Base-by-base conservation (phyloP, 64 coral and sea anemone genomes). In the Astreopora myriophthalma region DNA sequence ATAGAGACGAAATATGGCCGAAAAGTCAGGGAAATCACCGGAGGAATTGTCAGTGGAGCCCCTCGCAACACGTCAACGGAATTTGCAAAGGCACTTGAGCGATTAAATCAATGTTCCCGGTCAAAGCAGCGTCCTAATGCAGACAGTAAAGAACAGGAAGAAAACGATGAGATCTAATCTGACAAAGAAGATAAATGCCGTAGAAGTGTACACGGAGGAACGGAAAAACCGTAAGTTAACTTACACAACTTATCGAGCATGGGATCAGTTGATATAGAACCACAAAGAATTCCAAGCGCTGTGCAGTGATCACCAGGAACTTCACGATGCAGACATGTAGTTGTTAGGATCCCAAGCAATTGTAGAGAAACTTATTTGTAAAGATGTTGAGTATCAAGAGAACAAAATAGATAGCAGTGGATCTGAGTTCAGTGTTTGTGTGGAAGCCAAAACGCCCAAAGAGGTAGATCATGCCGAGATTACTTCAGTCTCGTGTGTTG, bases 191-290 rank as follows among this genome's bases (percentile, higher is more conserved):
- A n/a, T n/a, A n/a, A n/a, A n/a, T n/a, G n/a, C n/a, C n/a, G n/a
- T n/a, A n/a, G n/a, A n/a, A n/a, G 37, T 35, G 3, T 66, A 65
- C 0, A 2, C n/a, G 7, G 40, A 34, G 14, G 32, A 23, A 40
- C 34, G 32, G 22, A 85, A 85, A 38, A 23, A 38, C 24, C 80
- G 32, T 66, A 61, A 63, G 58, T 81, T 81, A 20, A 81, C 60
- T 33, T 72, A 34, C 32, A 13, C 79, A 65, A 34, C 79, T 84
- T 8, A 84, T 63, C n/a, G 62, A 84, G 0, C 22, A 36, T 84
- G 52, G 79, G 34, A 84, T 84, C 55, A 64, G 16, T 63, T 84
- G 22, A 64, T 63, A 32, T 51, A 65, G 20, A 84, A 84, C 17
- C 79, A 65, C 38, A 37, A 37, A 34, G 58, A 84, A 34, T 84